These are phyloP conservation scores for Cataglyphis altisquamis DNA, from an alignment of 2,888 invertebrate genomes.

Conservation along the genomic window DNA sequence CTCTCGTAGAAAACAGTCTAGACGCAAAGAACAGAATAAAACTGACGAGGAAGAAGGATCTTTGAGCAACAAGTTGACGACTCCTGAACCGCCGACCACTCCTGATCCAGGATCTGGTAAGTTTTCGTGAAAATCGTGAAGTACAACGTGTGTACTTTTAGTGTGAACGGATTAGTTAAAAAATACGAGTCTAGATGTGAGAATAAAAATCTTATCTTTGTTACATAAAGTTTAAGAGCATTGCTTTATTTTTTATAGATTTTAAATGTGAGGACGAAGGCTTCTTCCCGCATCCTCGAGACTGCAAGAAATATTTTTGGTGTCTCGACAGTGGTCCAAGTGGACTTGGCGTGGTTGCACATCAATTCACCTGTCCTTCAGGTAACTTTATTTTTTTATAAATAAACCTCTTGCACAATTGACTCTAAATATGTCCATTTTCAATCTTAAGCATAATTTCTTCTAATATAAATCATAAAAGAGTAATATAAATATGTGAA, in stretches of 20 bases:
- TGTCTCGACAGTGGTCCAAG: slow-evolving; percentile 96
- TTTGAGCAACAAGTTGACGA: slow-evolving; percentile 87
- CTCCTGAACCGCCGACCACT: slow-evolving; percentile 95
- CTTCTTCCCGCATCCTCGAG: slow-evolving; percentile 96
- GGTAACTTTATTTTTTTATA: slow-evolving; percentile 86
- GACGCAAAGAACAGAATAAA: slow-evolving; percentile 61
- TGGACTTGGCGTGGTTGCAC: slow-evolving; percentile 95
- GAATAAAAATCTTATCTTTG: background rate
- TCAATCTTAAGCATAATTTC: background rate
- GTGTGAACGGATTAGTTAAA: background rate
- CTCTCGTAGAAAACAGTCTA: slow-evolving; percentile 74
- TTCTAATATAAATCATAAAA: too few species aligned
- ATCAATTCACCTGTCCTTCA: slow-evolving; percentile 97
- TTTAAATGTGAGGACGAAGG: slow-evolving; percentile 98
- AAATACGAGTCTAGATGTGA: background rate
- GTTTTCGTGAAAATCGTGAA: slow-evolving; percentile 48
- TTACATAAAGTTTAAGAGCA: background rate
- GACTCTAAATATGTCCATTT: background rate
- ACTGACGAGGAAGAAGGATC: slow-evolving; percentile 67
- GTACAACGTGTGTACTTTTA: background rate
- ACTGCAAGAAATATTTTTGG: slow-evolving; percentile 98
- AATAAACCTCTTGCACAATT: background rate
- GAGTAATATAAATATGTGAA: too few species aligned
- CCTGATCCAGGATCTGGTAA: slow-evolving; percentile 95
- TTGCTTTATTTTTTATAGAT: slow-evolving; percentile 86